Evolutionary conservation across 2,113 vertebrate species (phyloP).

Genomic region (Syrmaticus mikado): DNA sequence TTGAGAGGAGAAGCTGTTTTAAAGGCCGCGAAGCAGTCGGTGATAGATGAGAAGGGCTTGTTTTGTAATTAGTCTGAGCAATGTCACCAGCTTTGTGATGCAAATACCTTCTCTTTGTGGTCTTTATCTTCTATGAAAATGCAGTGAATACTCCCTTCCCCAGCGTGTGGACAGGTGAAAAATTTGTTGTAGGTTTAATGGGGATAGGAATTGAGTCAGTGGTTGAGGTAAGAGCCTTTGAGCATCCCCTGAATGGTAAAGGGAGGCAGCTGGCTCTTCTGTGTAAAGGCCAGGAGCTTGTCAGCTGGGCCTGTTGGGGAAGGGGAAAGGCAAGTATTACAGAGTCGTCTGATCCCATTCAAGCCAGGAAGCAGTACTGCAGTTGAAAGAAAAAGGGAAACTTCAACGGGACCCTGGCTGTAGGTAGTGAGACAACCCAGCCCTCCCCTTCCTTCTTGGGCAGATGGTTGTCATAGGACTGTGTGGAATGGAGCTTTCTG

Average conservation of each 20-base stretch:
- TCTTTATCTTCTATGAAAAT: background rate
- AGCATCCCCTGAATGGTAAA: background rate
- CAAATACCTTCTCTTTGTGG: background rate
- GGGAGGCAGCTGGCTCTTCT: background rate
- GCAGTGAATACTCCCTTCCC: background rate
- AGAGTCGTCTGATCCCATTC: background rate
- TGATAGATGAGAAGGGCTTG: background rate
- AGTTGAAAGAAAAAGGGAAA: background rate
- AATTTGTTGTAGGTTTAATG: background rate
- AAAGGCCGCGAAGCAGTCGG: background rate
- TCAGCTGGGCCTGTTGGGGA: background rate
- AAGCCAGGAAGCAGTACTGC: background rate
- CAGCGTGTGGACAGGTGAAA: background rate
- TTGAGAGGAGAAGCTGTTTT: background rate
- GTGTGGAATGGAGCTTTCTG: background rate
- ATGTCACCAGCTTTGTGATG: background rate
- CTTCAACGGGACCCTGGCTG: background rate
- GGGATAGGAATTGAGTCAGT: background rate
- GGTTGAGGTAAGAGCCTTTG: background rate
- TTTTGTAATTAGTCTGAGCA: background rate
- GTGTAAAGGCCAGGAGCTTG: background rate
- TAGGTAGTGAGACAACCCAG: background rate
- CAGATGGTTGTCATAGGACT: rapidly evolving
- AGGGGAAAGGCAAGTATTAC: too few species aligned
- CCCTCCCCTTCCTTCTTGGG: background rate